Percentiles rank a stretch among this genome's conserved stretches.
Conservation (phyloP, 35 echinoderm and acorn worm species). For the Anneissia japonica region DNA sequence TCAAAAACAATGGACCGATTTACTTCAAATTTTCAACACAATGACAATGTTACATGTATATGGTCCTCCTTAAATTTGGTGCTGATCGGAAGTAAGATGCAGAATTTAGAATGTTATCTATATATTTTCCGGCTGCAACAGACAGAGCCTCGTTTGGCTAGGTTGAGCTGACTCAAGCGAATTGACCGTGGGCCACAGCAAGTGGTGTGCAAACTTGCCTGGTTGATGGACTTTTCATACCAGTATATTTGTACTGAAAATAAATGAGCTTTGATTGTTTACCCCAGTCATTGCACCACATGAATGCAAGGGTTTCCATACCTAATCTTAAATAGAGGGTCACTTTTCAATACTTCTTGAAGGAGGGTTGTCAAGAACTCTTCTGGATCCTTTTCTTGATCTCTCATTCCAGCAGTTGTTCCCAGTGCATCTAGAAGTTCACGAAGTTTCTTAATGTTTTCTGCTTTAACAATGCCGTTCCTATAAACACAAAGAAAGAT, state of each 20-base stretch:
- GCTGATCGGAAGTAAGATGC: no score
- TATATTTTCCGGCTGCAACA: background rate
- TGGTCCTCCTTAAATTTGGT: no score
- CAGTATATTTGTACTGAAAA: background rate
- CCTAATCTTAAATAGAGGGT: slow-evolving; percentile 70
- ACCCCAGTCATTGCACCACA: background rate
- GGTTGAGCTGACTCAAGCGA: background rate
- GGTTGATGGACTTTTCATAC: background rate
- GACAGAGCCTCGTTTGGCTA: background rate
- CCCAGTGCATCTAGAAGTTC: slow-evolving; percentile 48
- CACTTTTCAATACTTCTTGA: slow-evolving; percentile 58
- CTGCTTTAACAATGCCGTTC: slow-evolving; percentile 72
- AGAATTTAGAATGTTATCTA: no score
- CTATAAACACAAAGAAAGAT: slow-evolving; percentile 14
- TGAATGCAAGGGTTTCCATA: background rate
- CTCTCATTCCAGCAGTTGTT: slow-evolving; percentile 48
- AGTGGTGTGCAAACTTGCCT: background rate
- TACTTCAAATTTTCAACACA: background rate
- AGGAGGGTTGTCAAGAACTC: slow-evolving; percentile 74
- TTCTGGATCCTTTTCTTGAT: slow-evolving; percentile 90
- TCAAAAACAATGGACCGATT: background rate
- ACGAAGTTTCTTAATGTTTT: slow-evolving; percentile 55
- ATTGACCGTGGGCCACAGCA: no score
- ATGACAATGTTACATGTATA: no score
- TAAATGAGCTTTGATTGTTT: background rate